Conservation (phyloP, 2,888 invertebrate genomes). For the Phalera bucephala region DNA sequence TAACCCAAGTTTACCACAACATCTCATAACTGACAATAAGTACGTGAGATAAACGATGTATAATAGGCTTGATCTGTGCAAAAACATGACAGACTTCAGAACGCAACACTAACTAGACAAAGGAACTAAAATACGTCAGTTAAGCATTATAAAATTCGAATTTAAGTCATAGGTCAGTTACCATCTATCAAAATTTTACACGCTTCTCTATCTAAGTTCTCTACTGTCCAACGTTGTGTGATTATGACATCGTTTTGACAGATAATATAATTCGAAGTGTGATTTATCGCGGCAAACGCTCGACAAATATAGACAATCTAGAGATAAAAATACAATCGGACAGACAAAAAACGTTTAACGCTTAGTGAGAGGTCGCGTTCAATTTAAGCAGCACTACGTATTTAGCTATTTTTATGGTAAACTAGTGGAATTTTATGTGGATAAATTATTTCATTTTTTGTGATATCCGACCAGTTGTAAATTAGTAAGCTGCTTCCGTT, state of each 20-base stretch:
- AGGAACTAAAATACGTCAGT: no score
- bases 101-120: conserved; percentile 3
- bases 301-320: conserved; percentile 3
- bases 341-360: conserved; percentile 14
- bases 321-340: conserved; percentile 15
- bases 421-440: conserved; percentile 1
- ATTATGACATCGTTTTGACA: conserved; percentile 23
- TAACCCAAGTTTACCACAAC: background rate
- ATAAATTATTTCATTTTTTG: background rate
- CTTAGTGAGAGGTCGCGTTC: conserved; percentile 12
- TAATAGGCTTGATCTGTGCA: background rate
- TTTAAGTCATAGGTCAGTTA: conserved; percentile 21
- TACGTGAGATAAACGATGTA: background rate
- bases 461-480: no score
- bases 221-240: conserved; percentile 11
- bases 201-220: no score
- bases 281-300: conserved; percentile 20
- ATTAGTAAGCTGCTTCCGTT: no score
- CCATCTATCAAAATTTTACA: conserved; percentile 17
- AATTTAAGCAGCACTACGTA: background rate
- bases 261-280: conserved; percentile 15
- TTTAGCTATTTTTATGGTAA: background rate
- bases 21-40: background rate
- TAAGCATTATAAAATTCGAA: conserved; percentile 12
- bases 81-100: conserved; percentile 2